Evolutionary conservation across 2,888 invertebrate species (phyloP).

Genomic region (Pemphredon lugubris): DNA sequence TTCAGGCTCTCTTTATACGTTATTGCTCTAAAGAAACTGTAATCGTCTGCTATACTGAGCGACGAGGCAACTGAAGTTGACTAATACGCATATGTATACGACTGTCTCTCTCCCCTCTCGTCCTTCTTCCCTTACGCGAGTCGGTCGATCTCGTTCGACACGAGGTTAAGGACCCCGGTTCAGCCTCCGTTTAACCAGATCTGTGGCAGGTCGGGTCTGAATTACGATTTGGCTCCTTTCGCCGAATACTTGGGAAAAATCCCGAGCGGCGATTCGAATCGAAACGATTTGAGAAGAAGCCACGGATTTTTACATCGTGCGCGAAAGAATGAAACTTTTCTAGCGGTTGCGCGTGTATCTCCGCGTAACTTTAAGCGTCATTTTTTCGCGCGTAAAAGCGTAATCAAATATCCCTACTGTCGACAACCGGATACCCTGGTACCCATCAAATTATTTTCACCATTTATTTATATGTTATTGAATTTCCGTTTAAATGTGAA

Average conservation of each 20-base stretch:
- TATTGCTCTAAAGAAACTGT: too few relatives aligned
- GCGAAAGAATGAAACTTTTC: neutral
- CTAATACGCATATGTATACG: neutral
- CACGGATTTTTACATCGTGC: neutral
- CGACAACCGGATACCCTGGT: too few relatives aligned
- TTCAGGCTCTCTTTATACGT: too few relatives aligned
- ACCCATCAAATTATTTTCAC: too few relatives aligned
- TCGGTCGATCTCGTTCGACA: conserved; percentile 32
- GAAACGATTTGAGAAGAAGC: neutral
- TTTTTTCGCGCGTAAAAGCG: too few relatives aligned
- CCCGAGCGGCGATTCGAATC: conserved; percentile 13
- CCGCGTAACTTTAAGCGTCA: too few relatives aligned
- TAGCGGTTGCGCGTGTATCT: too few relatives aligned
- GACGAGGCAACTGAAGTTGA: too few relatives aligned
- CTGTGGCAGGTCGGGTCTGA: conserved; percentile 48
- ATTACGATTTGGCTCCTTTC: conserved; percentile 49
- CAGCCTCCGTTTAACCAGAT: conserved; percentile 34
- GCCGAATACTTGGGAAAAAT: conserved; percentile 28
- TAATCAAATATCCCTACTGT: too few relatives aligned
- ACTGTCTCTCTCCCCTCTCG: neutral
- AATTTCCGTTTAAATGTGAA: too few relatives aligned
- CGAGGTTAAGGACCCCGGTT: conserved; percentile 46
- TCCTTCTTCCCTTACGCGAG: conserved; percentile 17
- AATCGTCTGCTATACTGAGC: too few relatives aligned
- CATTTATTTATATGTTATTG: too few relatives aligned